Conservation (phyloP, 2,888 invertebrate species). For the Cheilosia urbana region DNA sequence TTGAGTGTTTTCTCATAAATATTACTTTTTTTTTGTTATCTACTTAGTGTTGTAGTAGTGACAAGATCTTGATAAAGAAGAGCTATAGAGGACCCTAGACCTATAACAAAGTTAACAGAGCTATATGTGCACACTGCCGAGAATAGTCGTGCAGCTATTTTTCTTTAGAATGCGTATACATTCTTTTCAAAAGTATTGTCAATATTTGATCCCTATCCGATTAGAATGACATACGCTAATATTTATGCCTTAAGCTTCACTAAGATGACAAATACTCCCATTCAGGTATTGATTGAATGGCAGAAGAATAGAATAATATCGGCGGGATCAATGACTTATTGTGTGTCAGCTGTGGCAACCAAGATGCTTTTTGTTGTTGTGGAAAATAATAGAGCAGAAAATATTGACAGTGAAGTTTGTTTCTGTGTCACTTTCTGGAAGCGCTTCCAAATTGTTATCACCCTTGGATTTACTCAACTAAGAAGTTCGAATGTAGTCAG, state of each 20-base stretch:
- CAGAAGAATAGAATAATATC: slow-evolving; percentile 21
- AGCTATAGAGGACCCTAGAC: not conserved
- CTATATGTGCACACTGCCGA: slow-evolving; percentile 4
- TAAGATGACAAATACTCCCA: slow-evolving; percentile 56
- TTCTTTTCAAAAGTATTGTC: slow-evolving; percentile 16
- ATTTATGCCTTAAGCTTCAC: slow-evolving; percentile 44
- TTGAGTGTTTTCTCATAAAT: slow-evolving; percentile 23
- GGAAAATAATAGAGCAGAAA: no score
- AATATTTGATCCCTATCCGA: slow-evolving; percentile 40
- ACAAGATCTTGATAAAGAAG: slow-evolving; percentile 32
- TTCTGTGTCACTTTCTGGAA: no score
- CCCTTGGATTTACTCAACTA: no score
- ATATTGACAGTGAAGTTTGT: no score
- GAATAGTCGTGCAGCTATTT: slow-evolving; percentile 8
- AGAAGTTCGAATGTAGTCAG: no score
- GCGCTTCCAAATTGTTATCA: no score
- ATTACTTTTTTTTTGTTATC: slow-evolving; percentile 41
- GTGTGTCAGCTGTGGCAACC: slow-evolving; percentile 10
- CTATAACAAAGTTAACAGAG: slow-evolving; percentile 29
- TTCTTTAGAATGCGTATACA: not conserved
- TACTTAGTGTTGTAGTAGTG: slow-evolving; percentile 33
- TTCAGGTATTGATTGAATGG: not conserved
- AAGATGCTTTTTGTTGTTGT: no score
- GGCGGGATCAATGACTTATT: slow-evolving; percentile 31
- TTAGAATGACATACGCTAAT: slow-evolving; percentile 41